A percentile compares a stretch with the other conserved stretches of the same genome.
Evolutionary conservation across 2,113 vertebrate species (phyloP).

Genomic region (Argyrosomus japonicus): DNA sequence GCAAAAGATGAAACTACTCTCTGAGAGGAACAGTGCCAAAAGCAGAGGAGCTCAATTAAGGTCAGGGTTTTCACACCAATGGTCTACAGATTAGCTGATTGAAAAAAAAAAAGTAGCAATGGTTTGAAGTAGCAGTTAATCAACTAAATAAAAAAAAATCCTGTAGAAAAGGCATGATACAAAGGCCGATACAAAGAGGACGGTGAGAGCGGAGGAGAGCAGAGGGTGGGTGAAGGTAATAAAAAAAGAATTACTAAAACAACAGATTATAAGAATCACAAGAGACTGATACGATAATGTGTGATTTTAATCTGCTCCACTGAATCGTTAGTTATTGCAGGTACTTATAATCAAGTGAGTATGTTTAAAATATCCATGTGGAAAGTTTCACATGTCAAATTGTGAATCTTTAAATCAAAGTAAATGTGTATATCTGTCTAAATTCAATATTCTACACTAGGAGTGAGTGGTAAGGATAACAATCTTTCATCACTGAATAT

Average conservation of each 20-base stretch:
- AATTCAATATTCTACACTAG: background rate
- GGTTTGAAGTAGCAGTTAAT: slow-evolving; percentile 54
- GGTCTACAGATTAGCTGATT: slow-evolving; percentile 45
- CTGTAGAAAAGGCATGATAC: slow-evolving; percentile 48
- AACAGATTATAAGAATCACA: slow-evolving; percentile 8
- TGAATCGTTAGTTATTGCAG: background rate
- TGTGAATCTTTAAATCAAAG: too few species aligned
- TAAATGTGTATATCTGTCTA: background rate
- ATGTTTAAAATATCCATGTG: background rate
- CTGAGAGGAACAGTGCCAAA: slow-evolving; percentile 56
- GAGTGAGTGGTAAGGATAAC: background rate
- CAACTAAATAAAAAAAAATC: slow-evolving; percentile 46
- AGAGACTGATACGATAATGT: background rate
- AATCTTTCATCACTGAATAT: background rate
- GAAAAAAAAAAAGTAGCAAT: slow-evolving; percentile 21
- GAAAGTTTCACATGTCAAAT: too few species aligned
- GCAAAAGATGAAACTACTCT: slow-evolving; percentile 65
- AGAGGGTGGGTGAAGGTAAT: background rate
- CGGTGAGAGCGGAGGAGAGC: background rate
- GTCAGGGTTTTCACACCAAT: slow-evolving; percentile 63
- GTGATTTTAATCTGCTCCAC: slow-evolving; percentile 4
- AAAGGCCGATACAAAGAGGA: slow-evolving; percentile 34
- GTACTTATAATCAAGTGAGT: background rate
- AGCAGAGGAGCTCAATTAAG: slow-evolving; percentile 72
- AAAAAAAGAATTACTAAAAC: slow-evolving; percentile 10